phyloP scores from a whole-genome alignment of 2,888 invertebrate genomes.

The Pristionchus japonicus region DNA sequence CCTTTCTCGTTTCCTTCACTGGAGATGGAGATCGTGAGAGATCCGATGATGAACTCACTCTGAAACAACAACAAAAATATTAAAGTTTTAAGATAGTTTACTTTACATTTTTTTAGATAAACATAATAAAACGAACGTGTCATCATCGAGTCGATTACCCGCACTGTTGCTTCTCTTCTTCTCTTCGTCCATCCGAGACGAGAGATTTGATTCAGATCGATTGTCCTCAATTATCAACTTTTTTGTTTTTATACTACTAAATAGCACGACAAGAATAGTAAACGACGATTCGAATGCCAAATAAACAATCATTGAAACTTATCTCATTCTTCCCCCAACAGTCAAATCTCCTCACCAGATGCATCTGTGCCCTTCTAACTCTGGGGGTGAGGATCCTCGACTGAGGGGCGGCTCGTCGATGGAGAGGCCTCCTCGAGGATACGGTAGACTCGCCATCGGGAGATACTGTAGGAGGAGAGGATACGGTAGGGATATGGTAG shows the following conservation, averaged over 20 bases:
- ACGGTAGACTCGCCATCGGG: constrained; percentile 19
- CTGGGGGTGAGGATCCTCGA: background rate
- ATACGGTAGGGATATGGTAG: constrained; percentile 21
- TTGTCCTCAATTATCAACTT: constrained; percentile 46
- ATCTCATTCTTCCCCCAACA: no score
- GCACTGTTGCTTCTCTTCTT: constrained; percentile 38
- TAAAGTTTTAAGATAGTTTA: background rate
- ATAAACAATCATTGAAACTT: no score
- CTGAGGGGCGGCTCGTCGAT: constrained; percentile 3
- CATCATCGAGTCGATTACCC: constrained; percentile 40
- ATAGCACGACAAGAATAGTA: no score
- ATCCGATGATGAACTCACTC: background rate
- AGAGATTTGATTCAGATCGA: constrained; percentile 37
- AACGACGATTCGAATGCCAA: no score
- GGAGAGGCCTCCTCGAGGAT: background rate
- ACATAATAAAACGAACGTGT: constrained; percentile 2
- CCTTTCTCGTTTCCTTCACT: constrained; percentile 16
- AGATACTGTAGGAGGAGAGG: constrained; percentile 32
- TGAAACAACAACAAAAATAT: no score
- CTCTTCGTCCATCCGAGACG: background rate
- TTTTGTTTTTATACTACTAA: no score
- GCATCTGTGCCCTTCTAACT: background rate
- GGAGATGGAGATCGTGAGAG: constrained; percentile 30
- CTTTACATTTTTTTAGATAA: background rate
- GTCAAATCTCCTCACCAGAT: background rate